phyloP scores from a whole-genome alignment of 2,113 vertebrate species.

The Copsychus sechellarum region DNA sequence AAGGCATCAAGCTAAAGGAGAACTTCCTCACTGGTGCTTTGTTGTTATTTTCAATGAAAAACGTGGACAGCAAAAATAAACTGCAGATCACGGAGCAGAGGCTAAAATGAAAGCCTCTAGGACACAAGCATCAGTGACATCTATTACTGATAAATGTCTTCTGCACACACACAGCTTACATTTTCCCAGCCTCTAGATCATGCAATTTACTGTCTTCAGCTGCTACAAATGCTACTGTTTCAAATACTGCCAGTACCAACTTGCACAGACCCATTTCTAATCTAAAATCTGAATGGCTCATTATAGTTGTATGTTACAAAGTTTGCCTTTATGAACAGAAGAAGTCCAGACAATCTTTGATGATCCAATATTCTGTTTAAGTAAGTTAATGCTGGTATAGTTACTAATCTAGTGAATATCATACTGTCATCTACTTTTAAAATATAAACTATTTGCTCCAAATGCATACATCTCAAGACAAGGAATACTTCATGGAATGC shows the following conservation, averaged over 20 bases:
- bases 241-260: background rate
- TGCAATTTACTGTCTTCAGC: background rate
- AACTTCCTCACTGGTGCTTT: background rate
- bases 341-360: background rate
- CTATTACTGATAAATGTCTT: background rate
- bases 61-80: background rate
- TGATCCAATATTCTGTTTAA: background rate
- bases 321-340: slow-evolving; percentile 9
- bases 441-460: background rate
- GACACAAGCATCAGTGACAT: background rate
- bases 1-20: rapidly evolving
- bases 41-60: background rate
- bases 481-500: background rate
- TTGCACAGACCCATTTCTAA: slow-evolving; percentile 32
- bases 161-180: background rate
- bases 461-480: background rate
- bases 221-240: background rate
- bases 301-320: background rate
- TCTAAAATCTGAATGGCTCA: slow-evolving; percentile 44
- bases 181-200: background rate
- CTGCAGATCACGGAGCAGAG: background rate
- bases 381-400: background rate
- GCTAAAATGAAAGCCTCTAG: background rate
- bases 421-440: background rate
- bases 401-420: background rate